These are phyloP conservation scores for Otocyon megalotis DNA, from an alignment of 2,113 vertebrate genomes.

Conservation along the genomic window DNA sequence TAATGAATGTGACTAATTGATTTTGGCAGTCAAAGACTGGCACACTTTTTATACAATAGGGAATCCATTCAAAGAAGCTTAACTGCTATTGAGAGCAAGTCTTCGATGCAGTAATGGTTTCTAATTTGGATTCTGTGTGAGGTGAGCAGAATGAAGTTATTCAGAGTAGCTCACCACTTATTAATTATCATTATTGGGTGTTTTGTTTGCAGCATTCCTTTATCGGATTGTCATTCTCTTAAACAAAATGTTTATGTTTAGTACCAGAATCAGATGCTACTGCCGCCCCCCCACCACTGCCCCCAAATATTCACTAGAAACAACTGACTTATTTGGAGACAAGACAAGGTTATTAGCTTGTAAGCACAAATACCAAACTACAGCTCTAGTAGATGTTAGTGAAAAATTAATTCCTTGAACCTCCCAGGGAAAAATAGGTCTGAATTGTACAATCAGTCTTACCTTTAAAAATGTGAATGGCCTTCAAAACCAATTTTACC, in stretches of 20 bases:
- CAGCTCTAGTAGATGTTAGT: constrained; percentile 86
- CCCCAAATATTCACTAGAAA: constrained; percentile 71
- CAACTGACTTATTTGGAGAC: constrained; percentile 82
- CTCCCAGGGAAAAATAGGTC: constrained; percentile 85
- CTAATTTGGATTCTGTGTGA: constrained; percentile 88
- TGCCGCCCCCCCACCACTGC: no score
- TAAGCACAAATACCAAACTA: constrained; percentile 86
- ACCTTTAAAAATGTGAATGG: constrained; percentile 86
- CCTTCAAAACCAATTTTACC: constrained; percentile 86
- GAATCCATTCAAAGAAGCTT: constrained; percentile 90
- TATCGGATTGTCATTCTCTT: not conserved
- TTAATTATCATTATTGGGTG: not conserved
- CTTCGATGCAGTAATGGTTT: constrained; percentile 88
- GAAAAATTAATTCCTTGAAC: constrained; percentile 89
- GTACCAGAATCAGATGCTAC: constrained; percentile 61
- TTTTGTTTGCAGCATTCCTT: not conserved
- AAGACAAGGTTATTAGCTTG: constrained; percentile 86
- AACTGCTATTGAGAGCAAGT: constrained; percentile 89
- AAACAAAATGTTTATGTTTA: constrained; percentile 21
- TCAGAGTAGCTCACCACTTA: constrained; percentile 6
- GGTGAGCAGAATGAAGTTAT: constrained; percentile 81
- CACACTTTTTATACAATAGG: constrained; percentile 90
- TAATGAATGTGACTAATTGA: constrained; percentile 94
- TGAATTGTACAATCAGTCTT: constrained; percentile 86
- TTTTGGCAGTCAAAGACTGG: constrained; percentile 91